These are phyloP conservation scores for Mormyrops attenuatus DNA, from an alignment of 2,797 vertebrate species.

Conservation along the genomic window DNA sequence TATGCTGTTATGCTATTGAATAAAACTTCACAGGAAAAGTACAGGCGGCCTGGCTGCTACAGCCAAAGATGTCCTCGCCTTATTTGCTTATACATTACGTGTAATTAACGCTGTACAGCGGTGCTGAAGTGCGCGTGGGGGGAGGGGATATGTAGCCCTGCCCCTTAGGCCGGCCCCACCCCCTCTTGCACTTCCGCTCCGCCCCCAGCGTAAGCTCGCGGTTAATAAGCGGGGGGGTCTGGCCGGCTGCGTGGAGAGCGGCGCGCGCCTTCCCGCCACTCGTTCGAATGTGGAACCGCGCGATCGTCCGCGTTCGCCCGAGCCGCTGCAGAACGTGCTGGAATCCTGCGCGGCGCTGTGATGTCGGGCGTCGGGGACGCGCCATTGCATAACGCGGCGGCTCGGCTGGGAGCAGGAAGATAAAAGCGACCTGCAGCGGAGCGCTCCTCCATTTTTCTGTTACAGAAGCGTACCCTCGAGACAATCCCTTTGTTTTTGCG, in stretches of 20 bases:
- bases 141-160: slow-evolving; percentile 46
- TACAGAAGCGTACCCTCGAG: not conserved
- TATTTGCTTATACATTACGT: not conserved
- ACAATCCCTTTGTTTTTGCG: not conserved
- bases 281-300: slow-evolving; percentile 58
- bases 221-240: slow-evolving; percentile 52
- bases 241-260: slow-evolving; percentile 32
- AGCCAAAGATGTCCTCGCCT: not conserved
- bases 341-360: slow-evolving; percentile 56
- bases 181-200: slow-evolving; percentile 37
- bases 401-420: slow-evolving; percentile 42
- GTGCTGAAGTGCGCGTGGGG: slow-evolving; percentile 26
- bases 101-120: not conserved
- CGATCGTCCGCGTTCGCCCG: slow-evolving; percentile 51
- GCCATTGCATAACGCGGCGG: slow-evolving; percentile 65
- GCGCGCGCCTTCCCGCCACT: slow-evolving; percentile 57
- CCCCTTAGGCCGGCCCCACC: slow-evolving; percentile 39
- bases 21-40: not conserved
- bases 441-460: not conserved
- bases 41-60: not conserved
- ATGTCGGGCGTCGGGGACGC: slow-evolving; percentile 61
- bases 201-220: slow-evolving; percentile 55
- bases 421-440: slow-evolving; percentile 23
- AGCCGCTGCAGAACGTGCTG: slow-evolving; percentile 52
- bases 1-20: not conserved